Conservation (phyloP, 2,113 vertebrate species). For the Grantiella picta region DNA sequence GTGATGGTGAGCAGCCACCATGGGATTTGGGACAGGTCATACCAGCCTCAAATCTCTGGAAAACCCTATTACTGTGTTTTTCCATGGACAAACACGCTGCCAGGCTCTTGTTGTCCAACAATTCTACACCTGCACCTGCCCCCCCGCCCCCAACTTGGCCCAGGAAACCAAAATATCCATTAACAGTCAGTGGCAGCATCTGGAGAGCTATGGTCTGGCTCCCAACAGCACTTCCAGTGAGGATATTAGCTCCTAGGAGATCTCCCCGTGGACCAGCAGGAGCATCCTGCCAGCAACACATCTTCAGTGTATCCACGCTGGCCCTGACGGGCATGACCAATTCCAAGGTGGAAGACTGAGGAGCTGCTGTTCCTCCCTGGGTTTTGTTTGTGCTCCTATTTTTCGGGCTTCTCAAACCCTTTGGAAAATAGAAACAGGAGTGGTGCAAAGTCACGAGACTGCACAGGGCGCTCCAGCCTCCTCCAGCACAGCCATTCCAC, state of each 20-base stretch:
- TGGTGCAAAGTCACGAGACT: constrained; percentile 23
- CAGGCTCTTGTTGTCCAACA: not conserved
- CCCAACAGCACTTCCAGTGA: not conserved
- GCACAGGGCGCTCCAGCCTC: constrained; percentile 14
- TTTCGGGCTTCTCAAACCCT: constrained; percentile 28
- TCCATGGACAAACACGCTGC: not conserved
- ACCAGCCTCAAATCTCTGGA: not conserved
- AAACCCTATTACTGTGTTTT: not conserved
- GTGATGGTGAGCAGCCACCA: not conserved
- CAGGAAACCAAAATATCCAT: not conserved
- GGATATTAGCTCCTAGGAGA: not conserved
- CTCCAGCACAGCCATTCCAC: constrained; percentile 30
- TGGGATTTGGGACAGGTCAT: not conserved
- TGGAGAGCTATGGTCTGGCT: not conserved
- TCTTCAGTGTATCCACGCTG: rapidly evolving
- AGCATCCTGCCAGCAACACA: not conserved
- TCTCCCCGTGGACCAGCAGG: not conserved
- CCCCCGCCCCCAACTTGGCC: not conserved
- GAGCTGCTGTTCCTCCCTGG: not conserved
- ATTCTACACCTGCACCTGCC: not conserved
- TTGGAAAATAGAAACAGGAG: constrained; percentile 11
- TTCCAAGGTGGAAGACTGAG: not conserved
- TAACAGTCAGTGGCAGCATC: not conserved
- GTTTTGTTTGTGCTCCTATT: constrained; percentile 30
- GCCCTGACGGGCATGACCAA: not conserved